Conservation (phyloP, 2,888 invertebrate species). For the Agrilus mali region DNA sequence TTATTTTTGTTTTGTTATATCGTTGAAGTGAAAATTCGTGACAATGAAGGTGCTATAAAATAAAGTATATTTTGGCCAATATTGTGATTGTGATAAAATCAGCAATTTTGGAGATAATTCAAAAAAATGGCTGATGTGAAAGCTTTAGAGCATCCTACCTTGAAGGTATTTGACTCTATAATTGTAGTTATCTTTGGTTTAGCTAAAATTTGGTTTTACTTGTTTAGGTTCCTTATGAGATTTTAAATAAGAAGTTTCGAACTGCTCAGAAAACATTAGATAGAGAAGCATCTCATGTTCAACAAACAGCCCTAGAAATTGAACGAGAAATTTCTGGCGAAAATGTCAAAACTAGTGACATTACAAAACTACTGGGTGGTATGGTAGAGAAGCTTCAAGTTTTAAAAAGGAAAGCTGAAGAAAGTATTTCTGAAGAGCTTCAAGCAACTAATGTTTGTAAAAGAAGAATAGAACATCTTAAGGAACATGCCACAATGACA, state of each 20-base stretch:
- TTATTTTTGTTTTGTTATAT: not conserved
- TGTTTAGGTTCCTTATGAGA: constrained; percentile 87
- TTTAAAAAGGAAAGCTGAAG: constrained; percentile 88
- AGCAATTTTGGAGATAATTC: not conserved
- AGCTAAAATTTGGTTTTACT: constrained; percentile 1
- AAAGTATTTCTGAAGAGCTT: constrained; percentile 83
- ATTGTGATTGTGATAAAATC: no score
- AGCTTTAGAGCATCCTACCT: constrained; percentile 88
- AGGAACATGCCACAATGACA: constrained; percentile 50
- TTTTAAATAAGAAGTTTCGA: constrained; percentile 93
- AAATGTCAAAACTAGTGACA: constrained; percentile 50
- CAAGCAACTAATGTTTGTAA: constrained; percentile 87
- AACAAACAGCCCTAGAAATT: constrained; percentile 65
- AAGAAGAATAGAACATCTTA: constrained; percentile 82
- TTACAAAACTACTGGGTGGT: constrained; percentile 70
- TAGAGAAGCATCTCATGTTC: constrained; percentile 82
- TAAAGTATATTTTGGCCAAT: no score
- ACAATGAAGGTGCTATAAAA: not conserved
- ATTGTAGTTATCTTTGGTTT: not conserved
- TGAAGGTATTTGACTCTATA: constrained; percentile 53
- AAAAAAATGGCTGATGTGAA: constrained; percentile 78
- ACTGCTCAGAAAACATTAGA: constrained; percentile 90
- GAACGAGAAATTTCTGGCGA: constrained; percentile 57
- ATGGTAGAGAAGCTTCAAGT: constrained; percentile 81
- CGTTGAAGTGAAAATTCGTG: not conserved